Evolutionary conservation across 2,113 vertebrate genomes (phyloP).

Genomic region (Trematocara unimaculatum): DNA sequence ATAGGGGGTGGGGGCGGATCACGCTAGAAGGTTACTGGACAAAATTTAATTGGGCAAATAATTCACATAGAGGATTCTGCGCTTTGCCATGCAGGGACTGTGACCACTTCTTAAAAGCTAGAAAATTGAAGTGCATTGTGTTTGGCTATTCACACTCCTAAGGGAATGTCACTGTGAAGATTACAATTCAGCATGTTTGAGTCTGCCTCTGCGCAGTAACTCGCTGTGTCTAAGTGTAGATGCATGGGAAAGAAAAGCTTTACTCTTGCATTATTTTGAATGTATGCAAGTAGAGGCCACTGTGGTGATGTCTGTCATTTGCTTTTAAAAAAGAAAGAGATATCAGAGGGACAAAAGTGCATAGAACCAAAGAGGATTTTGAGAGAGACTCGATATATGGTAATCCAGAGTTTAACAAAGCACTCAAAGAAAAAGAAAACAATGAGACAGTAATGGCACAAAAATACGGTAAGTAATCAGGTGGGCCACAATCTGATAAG

Average conservation of each 20-base stretch:
- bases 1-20: background rate
- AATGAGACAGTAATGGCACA: constrained; percentile 16
- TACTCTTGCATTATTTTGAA: background rate
- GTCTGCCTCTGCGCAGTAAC: background rate
- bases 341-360: constrained; percentile 18
- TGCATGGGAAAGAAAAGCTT: background rate
- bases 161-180: constrained; percentile 17
- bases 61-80: background rate
- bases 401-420: constrained; percentile 52
- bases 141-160: constrained; percentile 4
- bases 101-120: background rate
- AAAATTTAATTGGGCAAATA: constrained; percentile 5
- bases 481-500: constrained; percentile 33
- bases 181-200: constrained; percentile 1
- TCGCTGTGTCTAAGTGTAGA: background rate
- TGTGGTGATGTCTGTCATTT: background rate
- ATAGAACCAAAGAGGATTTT: constrained; percentile 5
- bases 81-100: background rate
- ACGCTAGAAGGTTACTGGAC: background rate
- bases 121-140: constrained; percentile 35
- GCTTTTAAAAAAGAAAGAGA: constrained; percentile 18
- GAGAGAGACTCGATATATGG: constrained; percentile 35
- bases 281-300: background rate
- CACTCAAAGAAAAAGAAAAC: constrained; percentile 19
- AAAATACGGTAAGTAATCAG: constrained; percentile 24